A percentile compares a stretch with the other conserved stretches of the same genome.
phyloP scores from a whole-genome alignment of 1,140 invertebrate genomes.

The Hycleus phaleratus region DNA sequence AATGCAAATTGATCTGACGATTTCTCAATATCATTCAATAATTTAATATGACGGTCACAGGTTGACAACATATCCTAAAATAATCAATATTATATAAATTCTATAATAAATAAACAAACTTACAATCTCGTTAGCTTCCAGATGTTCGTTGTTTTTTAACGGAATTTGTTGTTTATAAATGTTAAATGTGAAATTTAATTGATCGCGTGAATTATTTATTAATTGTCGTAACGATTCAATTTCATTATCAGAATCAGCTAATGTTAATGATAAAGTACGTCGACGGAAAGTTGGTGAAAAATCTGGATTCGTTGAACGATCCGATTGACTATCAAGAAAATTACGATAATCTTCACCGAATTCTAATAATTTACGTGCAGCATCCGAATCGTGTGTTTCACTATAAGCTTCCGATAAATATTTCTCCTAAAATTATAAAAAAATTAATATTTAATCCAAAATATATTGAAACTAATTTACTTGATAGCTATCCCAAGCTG shows the following conservation, averaged over 20 bases:
- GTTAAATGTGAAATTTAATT: constrained; percentile 30
- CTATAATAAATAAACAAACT: constrained; percentile 10
- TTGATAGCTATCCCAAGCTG: constrained; percentile 75
- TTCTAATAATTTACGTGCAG: constrained; percentile 68
- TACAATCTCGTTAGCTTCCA: constrained; percentile 36
- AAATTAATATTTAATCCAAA: constrained; percentile 8
- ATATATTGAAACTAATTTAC: constrained; percentile 37
- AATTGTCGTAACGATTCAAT: constrained; percentile 33
- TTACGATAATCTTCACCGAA: constrained; percentile 88
- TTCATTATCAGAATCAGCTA: constrained; percentile 33
- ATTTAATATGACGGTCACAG: constrained; percentile 44
- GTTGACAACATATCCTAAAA: constrained; percentile 65
- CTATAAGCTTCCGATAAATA: constrained; percentile 87
- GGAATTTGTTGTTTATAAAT: constrained; percentile 33
- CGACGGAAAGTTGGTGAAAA: constrained; percentile 45
- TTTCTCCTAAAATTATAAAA: constrained; percentile 62
- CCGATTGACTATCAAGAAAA: constrained; percentile 79
- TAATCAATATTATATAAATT: constrained; percentile 16
- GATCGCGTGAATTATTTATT: constrained; percentile 31
- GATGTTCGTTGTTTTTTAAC: constrained; percentile 27
- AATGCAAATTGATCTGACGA: constrained; percentile 29
- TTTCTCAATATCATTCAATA: constrained; percentile 45
- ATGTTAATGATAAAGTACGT: constrained; percentile 22
- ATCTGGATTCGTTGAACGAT: constrained; percentile 60
- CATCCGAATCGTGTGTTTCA: constrained; percentile 80